Conservation (phyloP, 2,888 invertebrate genomes). For the Scaptomyza tumidula region DNA sequence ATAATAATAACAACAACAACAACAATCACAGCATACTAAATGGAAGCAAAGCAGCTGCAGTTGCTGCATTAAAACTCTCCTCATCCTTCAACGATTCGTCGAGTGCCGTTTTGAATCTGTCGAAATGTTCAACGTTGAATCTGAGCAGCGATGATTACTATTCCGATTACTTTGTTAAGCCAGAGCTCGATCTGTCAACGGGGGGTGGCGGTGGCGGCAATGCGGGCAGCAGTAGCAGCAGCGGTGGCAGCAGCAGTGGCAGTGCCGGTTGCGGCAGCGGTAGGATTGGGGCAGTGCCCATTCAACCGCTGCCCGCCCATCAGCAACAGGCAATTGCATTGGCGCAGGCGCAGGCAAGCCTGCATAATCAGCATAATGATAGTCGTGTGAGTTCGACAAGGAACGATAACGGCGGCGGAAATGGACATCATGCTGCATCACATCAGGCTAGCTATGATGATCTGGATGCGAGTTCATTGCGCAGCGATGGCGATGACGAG, state of each 20-base stretch:
- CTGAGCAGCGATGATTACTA: conserved; percentile 77
- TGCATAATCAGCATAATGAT: conserved; percentile 71
- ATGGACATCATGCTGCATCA: conserved; percentile 7
- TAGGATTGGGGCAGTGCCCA: neutral
- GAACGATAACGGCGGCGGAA: conserved; percentile 74
- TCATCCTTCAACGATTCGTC: conserved; percentile 75
- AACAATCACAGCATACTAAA: conserved; percentile 46
- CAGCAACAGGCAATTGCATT: conserved; percentile 54
- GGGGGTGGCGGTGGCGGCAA: conserved; percentile 38
- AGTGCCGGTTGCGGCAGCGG: conserved; percentile 10
- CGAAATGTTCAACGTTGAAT: conserved; percentile 77
- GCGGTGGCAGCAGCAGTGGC: conserved; percentile 27
- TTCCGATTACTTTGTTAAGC: conserved; percentile 79
- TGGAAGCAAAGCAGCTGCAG: conserved; percentile 41
- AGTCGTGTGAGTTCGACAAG: conserved; percentile 83
- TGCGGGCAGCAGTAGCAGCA: conserved; percentile 26
- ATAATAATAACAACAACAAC: conserved; percentile 59
- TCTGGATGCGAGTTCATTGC: conserved; percentile 74
- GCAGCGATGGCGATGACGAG: conserved; percentile 69
- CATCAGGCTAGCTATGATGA: conserved; percentile 77
- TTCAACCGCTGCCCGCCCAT: conserved; percentile 73
- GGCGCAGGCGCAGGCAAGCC: conserved; percentile 15
- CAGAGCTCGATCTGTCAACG: conserved; percentile 79
- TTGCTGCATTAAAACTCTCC: conserved; percentile 49
- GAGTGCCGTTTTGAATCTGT: conserved; percentile 74